These are phyloP conservation scores for Sula dactylatra DNA, from an alignment of 2,113 vertebrate species.

Conservation along the genomic window DNA sequence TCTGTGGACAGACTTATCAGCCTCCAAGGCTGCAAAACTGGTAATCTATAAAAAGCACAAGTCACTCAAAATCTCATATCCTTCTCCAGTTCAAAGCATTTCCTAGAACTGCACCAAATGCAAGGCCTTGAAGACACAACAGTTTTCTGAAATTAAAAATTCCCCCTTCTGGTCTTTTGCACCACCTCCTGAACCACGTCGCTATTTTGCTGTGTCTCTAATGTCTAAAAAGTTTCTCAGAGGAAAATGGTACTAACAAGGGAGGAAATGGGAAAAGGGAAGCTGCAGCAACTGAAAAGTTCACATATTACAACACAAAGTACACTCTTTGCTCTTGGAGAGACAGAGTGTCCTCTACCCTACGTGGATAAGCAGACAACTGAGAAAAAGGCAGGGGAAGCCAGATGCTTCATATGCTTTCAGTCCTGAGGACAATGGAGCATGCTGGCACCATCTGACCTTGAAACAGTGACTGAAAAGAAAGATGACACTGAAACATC, in stretches of 20 bases:
- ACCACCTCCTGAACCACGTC: not conserved
- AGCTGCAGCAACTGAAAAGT: not conserved
- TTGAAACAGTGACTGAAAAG: not conserved
- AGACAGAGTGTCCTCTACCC: not conserved
- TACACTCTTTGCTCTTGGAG: not conserved
- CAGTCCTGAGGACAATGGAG: not conserved
- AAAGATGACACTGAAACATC: not conserved
- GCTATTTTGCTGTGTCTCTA: not conserved
- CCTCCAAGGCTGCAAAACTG: not conserved
- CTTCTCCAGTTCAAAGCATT: constrained; percentile 24
- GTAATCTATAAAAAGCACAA: constrained; percentile 28
- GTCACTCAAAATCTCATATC: not conserved
- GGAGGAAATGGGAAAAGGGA: not conserved
- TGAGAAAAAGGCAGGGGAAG: not conserved
- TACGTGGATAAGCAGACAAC: not conserved
- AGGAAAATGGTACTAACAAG: not conserved
- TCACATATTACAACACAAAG: not conserved
- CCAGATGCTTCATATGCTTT: not conserved
- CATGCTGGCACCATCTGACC: not conserved
- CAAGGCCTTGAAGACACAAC: not conserved
- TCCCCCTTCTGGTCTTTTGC: not conserved
- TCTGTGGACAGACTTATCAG: not conserved
- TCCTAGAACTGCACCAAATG: not conserved
- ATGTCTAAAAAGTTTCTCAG: not conserved
- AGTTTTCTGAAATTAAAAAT: constrained; percentile 6